Evolutionary conservation across 2,797 vertebrate genomes (phyloP).

Genomic region (Crax fasciolata): DNA sequence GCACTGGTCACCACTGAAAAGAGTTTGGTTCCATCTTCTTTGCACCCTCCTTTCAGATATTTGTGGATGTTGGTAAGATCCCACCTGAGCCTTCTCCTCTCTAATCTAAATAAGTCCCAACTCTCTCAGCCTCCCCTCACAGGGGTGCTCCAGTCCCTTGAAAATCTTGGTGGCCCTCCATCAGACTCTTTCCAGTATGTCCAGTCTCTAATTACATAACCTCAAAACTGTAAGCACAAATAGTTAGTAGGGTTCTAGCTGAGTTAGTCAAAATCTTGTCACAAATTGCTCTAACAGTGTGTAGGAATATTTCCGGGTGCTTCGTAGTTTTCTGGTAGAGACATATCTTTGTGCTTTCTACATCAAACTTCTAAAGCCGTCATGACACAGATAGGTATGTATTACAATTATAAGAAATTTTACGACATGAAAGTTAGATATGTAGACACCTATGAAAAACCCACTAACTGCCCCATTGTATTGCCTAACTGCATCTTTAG

Average conservation of each 20-base stretch:
- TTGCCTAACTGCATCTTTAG: neutral
- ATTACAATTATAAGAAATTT: neutral
- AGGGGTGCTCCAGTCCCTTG: neutral
- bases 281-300: neutral
- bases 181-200: neutral
- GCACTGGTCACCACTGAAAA: neutral
- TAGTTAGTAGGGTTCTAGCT: neutral
- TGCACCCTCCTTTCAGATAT: neutral
- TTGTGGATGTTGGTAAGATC: neutral
- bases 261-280: neutral
- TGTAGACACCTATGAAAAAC: neutral
- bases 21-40: neutral
- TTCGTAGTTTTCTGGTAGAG: neutral
- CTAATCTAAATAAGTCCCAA: no score
- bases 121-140: neutral
- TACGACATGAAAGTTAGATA: neutral
- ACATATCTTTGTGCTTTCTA: neutral
- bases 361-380: neutral
- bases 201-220: neutral
- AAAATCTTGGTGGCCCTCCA: neutral
- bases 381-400: neutral
- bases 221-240: neutral
- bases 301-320: neutral
- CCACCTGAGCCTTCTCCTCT: neutral
- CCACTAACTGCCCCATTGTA: neutral